These are phyloP conservation scores for Tor tambroides DNA, from an alignment of 2,113 vertebrate genomes.

Conservation along the genomic window DNA sequence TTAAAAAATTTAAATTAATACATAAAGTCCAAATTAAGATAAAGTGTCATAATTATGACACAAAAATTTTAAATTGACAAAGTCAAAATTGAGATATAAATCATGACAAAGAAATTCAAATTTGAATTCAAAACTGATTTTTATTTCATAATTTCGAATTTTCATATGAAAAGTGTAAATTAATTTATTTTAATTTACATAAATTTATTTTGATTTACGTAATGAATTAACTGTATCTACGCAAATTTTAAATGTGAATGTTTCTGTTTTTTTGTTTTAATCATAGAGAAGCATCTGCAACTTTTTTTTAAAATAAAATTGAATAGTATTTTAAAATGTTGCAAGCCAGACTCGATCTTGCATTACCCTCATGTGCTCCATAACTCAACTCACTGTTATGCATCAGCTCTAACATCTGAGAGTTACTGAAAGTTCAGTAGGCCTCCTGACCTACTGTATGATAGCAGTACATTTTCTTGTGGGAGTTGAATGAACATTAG, in stretches of 20 bases:
- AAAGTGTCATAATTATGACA: neutral
- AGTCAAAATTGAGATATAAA: neutral
- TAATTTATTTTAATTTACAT: neutral
- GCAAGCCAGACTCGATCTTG: neutral
- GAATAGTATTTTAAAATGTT: neutral
- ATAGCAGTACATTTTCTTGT: neutral
- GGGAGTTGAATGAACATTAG: neutral
- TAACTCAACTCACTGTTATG: neutral
- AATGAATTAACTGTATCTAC: neutral
- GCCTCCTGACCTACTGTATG: neutral
- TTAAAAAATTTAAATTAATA: too few species aligned
- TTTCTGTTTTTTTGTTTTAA: neutral
- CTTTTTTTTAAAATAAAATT: neutral
- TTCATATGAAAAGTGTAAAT: too few species aligned
- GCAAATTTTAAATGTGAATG: neutral
- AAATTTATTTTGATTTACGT: too few species aligned
- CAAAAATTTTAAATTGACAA: neutral
- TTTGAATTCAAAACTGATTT: neutral
- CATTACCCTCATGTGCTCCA: neutral
- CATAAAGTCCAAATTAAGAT: neutral
- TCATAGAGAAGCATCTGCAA: neutral
- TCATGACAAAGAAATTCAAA: neutral
- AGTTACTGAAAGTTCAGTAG: neutral
- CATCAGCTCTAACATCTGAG: neutral
- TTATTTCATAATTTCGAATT: neutral